These are phyloP conservation scores for Sorex fumeus DNA, from an alignment of 2,113 vertebrate genomes.

Conservation along the genomic window DNA sequence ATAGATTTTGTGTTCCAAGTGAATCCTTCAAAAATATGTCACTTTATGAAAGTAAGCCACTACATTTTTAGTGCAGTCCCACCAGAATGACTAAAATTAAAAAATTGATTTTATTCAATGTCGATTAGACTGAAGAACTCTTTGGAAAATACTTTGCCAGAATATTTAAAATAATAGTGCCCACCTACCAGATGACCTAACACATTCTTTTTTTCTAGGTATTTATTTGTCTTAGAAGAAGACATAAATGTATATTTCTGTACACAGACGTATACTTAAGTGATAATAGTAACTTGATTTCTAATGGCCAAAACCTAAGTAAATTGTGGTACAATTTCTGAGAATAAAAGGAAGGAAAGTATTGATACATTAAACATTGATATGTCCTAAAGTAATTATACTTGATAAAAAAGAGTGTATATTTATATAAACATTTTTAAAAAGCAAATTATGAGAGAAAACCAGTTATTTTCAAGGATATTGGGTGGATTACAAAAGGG, in stretches of 20 bases:
- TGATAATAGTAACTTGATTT: slow-evolving; percentile 15
- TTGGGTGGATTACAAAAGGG: neutral
- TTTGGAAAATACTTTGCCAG: neutral
- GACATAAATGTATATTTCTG: neutral
- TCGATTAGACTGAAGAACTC: slow-evolving; percentile 1
- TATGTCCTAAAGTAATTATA: slow-evolving; percentile 17
- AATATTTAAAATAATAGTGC: slow-evolving; percentile 55
- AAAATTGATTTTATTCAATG: neutral
- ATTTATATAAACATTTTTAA: slow-evolving; percentile 13
- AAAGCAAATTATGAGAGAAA: neutral
- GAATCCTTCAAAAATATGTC: slow-evolving; percentile 44
- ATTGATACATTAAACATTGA: neutral
- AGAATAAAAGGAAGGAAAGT: slow-evolving; percentile 21
- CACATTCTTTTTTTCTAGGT: neutral
- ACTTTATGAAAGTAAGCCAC: neutral
- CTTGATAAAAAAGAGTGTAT: neutral
- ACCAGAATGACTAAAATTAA: neutral
- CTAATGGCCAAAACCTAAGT: slow-evolving; percentile 1
- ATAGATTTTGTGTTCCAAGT: neutral
- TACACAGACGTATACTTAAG: neutral
- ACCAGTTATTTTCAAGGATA: neutral
- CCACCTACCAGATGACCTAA: neutral
- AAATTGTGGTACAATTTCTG: neutral
- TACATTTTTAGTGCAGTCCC: neutral
- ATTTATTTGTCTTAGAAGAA: slow-evolving; percentile 47